Percentiles rank a stretch among this genome's conserved stretches.
Evolutionary conservation across 2,113 vertebrate species (phyloP).

Genomic region (Anarhynchus alexandrinus): DNA sequence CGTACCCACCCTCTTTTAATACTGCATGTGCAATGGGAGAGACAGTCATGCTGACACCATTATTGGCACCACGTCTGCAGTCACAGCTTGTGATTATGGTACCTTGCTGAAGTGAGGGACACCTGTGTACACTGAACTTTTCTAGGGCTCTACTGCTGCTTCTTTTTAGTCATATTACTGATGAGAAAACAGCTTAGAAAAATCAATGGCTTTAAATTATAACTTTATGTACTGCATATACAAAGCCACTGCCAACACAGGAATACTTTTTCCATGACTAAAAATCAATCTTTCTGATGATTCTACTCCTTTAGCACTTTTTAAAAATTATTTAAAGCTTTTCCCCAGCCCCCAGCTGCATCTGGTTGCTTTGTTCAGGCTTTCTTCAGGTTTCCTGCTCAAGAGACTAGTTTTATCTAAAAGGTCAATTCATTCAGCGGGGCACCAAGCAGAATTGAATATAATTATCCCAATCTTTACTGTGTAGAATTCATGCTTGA

Average conservation of each 20-base stretch:
- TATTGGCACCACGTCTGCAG: not conserved
- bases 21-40: not conserved
- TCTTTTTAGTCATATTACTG: conserved; percentile 38
- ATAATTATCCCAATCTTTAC: conserved; percentile 98
- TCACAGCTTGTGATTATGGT: not conserved
- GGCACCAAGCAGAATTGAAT: conserved; percentile 95
- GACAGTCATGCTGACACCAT: not conserved
- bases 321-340: conserved; percentile 52
- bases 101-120: not conserved
- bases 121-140: not conserved
- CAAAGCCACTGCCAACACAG: conserved; percentile 58
- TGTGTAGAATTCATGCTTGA: conserved; percentile 98
- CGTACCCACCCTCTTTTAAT: not conserved
- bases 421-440: conserved; percentile 97
- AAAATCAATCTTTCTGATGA: conserved; percentile 68
- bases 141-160: conserved; percentile 27
- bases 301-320: conserved; percentile 49
- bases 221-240: conserved; percentile 58
- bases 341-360: conserved; percentile 70
- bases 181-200: conserved; percentile 70
- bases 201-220: conserved; percentile 73
- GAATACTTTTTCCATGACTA: conserved; percentile 59
- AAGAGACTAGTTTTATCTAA: conserved; percentile 95
- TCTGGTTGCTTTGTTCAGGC: conserved; percentile 85
- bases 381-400: conserved; percentile 94